phyloP scores from a whole-genome alignment of 2,113 vertebrate genomes.

The Coreoperca whiteheadi region DNA sequence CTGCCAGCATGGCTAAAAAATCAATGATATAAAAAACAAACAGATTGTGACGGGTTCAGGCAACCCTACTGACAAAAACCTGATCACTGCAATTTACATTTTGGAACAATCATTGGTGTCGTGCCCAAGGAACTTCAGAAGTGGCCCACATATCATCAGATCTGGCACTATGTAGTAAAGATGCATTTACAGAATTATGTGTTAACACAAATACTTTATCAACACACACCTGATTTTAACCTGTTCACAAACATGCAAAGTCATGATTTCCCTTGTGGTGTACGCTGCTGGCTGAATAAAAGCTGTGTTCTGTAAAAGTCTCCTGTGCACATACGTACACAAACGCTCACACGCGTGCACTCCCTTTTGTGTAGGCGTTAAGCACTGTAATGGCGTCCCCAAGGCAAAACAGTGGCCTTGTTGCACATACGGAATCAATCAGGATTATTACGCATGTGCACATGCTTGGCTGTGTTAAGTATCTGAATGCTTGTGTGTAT shows the following conservation, averaged over 20 bases:
- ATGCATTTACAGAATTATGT: not conserved
- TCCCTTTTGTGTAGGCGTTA: conserved; percentile 49
- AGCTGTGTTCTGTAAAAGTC: conserved; percentile 5
- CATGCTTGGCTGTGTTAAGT: conserved; percentile 54
- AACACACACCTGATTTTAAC: conserved; percentile 21
- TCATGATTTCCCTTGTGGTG: conserved; percentile 22
- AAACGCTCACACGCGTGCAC: conserved; percentile 6
- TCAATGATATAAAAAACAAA: not conserved
- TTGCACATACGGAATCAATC: conserved; percentile 85
- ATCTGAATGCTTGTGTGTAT: conserved; percentile 50
- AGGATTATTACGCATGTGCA: conserved; percentile 66
- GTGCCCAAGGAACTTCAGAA: not conserved
- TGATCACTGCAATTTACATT: not conserved
- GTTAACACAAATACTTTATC: not conserved
- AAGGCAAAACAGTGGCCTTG: conserved; percentile 79
- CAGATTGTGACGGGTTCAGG: not conserved
- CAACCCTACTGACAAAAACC: conserved; percentile 14
- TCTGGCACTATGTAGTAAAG: not conserved
- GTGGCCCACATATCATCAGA: not conserved
- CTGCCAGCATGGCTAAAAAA: not conserved
- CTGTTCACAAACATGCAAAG: conserved; percentile 12
- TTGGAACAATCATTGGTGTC: not conserved
- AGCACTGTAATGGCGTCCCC: conserved; percentile 65
- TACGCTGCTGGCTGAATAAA: conserved; percentile 23
- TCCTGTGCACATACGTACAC: conserved; percentile 4